These are phyloP conservation scores for Sus scrofa DNA, from an alignment of 2,113 vertebrate species.

Conservation along the genomic window DNA sequence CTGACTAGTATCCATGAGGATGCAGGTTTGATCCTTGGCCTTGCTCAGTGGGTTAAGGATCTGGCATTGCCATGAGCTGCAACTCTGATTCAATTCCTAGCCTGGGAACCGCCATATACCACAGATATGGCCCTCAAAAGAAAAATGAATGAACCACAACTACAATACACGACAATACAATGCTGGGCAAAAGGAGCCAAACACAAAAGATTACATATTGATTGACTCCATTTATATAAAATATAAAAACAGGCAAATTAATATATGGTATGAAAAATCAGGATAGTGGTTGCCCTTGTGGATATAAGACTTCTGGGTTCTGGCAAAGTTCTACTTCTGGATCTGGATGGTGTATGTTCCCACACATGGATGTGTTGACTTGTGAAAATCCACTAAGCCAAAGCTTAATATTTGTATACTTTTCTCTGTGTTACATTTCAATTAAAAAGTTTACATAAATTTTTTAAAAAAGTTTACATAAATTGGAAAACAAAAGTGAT, in stretches of 20 bases:
- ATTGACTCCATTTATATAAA: not conserved
- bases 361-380: not conserved
- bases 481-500: not conserved
- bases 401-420: not conserved
- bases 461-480: not conserved
- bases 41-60: too few relatives aligned
- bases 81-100: too few relatives aligned
- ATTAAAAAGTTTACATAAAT: not conserved
- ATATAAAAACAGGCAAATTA: not conserved
- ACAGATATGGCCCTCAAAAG: not conserved
- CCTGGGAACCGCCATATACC: too few relatives aligned
- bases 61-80: too few relatives aligned
- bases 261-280: not conserved
- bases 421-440: not conserved
- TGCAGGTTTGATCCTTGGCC: too few relatives aligned
- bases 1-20: too few relatives aligned
- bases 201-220: not conserved
- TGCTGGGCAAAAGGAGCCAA: not conserved
- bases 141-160: not conserved
- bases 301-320: not conserved
- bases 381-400: not conserved
- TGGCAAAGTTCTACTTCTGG: not conserved
- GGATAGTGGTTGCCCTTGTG: not conserved
- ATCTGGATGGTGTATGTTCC: not conserved
- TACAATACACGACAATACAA: not conserved